Percentiles rank a stretch among this genome's conserved stretches.
These are phyloP conservation scores for Petrocephalus sullivani DNA, from an alignment of 2,797 vertebrate species.

Conservation along the genomic window DNA sequence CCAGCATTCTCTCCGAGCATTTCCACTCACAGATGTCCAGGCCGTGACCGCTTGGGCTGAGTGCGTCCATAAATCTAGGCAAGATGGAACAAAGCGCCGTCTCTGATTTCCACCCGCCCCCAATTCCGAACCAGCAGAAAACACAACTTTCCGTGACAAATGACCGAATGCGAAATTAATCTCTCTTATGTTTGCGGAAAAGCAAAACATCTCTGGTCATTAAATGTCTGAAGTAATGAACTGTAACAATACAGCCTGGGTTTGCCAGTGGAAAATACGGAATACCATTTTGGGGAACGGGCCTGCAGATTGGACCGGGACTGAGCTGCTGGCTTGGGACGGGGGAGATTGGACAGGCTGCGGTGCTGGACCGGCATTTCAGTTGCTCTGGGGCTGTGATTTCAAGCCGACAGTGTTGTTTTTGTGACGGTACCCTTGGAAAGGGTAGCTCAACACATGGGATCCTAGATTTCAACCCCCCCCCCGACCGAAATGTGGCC, in stretches of 20 bases:
- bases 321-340: constrained; percentile 30
- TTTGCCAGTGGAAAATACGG: constrained; percentile 41
- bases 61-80: constrained; percentile 32
- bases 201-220: constrained; percentile 44
- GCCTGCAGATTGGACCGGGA: constrained; percentile 19
- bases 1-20: constrained; percentile 19
- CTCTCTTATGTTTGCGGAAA: constrained; percentile 39
- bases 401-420: constrained; percentile 46
- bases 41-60: constrained; percentile 17
- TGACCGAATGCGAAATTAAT: constrained; percentile 51
- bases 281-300: constrained; percentile 9
- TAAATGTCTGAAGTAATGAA: constrained; percentile 48
- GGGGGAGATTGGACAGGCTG: constrained; percentile 24
- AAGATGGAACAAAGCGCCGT: constrained; percentile 40
- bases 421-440: constrained; percentile 45
- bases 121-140: constrained; percentile 43
- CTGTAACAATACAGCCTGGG: constrained; percentile 31
- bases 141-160: constrained; percentile 35
- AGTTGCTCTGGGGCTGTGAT: constrained; percentile 33
- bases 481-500: constrained; percentile 2
- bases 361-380: constrained; percentile 38
- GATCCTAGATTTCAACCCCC: constrained; percentile 47
- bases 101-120: constrained; percentile 38
- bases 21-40: constrained; percentile 26
- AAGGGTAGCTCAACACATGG: constrained; percentile 39